Evolutionary conservation across 92 coral and sea anemone species (phyloP).

Genomic region (Micromussa lordhowensis): DNA sequence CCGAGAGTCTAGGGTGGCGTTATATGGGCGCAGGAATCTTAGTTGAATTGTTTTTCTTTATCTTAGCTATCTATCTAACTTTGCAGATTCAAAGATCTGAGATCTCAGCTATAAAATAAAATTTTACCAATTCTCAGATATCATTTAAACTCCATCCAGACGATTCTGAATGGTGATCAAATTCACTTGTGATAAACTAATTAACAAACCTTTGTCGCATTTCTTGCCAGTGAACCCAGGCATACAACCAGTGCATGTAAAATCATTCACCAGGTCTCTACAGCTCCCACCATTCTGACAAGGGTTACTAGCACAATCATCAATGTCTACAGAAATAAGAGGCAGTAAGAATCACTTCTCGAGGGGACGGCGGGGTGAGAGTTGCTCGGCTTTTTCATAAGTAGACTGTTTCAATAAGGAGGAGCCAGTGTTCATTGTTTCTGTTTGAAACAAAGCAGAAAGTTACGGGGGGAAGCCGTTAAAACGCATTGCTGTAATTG

Average conservation of each 20-base stretch:
- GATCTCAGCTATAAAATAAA: no score
- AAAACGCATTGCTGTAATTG: neutral
- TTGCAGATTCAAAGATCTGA: no score
- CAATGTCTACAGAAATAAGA: constrained; percentile 11
- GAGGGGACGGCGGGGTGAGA: neutral
- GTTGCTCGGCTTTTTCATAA: neutral
- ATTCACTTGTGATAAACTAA: neutral
- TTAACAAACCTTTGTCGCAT: constrained; percentile 22
- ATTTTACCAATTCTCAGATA: no score
- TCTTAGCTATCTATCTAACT: no score
- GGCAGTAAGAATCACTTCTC: neutral
- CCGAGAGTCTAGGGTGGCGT: no score
- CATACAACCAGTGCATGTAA: constrained; percentile 16
- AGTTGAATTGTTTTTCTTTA: no score
- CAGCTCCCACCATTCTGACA: constrained; percentile 27
- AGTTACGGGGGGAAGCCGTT: neutral
- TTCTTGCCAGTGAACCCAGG: constrained; percentile 28
- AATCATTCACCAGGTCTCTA: constrained; percentile 21
- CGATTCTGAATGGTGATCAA: no score
- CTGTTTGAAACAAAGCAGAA: neutral
- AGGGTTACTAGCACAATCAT: constrained; percentile 24
- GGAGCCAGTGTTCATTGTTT: neutral
- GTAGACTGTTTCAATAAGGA: neutral
- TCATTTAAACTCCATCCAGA: no score
- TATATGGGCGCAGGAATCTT: no score